Percentiles rank a stretch among this genome's conserved stretches.
Evolutionary conservation across 2,888 invertebrate species (phyloP).

Genomic region (Drosophila leonis): DNA sequence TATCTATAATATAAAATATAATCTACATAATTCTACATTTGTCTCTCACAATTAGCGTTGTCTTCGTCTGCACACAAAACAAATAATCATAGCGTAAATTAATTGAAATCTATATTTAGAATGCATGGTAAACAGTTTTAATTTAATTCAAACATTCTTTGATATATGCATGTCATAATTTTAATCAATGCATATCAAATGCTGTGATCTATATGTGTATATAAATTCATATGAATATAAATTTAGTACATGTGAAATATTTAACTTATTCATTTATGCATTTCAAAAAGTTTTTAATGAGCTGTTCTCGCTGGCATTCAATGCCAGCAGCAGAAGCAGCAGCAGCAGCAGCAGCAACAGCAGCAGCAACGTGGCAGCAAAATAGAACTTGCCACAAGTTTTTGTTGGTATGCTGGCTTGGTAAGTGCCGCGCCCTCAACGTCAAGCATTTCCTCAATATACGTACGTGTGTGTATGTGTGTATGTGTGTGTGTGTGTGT

Average conservation of each 20-base stretch:
- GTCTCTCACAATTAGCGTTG: background rate
- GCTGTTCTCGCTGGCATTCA: slow-evolving; percentile 43
- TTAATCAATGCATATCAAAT: slow-evolving; percentile 29
- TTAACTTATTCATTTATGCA: slow-evolving; percentile 57
- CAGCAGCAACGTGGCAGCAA: slow-evolving; percentile 18
- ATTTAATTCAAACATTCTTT: slow-evolving; percentile 8
- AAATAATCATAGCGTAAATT: background rate
- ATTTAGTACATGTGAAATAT: slow-evolving; percentile 29
- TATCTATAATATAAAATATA: background rate
- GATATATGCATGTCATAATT: slow-evolving; percentile 47
- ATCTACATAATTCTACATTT: background rate
- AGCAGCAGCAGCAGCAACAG: slow-evolving; percentile 18
- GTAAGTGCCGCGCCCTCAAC: slow-evolving; percentile 60
- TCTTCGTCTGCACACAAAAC: background rate
- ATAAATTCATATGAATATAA: slow-evolving; percentile 9
- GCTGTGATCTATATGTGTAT: slow-evolving; percentile 11
- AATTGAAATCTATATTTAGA: background rate
- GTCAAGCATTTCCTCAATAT: slow-evolving; percentile 23
- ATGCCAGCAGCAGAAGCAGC: slow-evolving; percentile 39
- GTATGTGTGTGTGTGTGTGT: slow-evolving; percentile 21
- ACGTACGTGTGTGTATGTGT: slow-evolving; percentile 9
- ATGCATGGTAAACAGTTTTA: slow-evolving; percentile 25
- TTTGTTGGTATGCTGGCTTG: slow-evolving; percentile 50
- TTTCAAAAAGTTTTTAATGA: slow-evolving; percentile 58
- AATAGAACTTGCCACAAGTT: slow-evolving; percentile 35